These are phyloP conservation scores for Vireo altiloquus DNA, from an alignment of 2,113 vertebrate species.

Conservation along the genomic window DNA sequence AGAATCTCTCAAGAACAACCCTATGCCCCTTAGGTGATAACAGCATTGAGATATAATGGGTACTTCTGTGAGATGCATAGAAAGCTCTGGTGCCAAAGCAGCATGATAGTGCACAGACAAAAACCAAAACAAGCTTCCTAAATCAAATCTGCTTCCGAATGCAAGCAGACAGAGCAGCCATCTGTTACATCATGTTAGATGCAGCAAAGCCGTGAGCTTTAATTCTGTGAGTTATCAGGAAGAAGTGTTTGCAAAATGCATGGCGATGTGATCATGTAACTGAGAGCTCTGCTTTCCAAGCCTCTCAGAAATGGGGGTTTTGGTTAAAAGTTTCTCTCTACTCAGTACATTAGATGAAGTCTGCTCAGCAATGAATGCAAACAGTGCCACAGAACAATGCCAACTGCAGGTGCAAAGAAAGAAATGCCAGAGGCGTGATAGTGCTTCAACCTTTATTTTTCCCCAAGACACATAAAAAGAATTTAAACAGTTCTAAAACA, in stretches of 20 bases:
- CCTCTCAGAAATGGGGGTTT: background rate
- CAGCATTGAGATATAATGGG: background rate
- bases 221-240: background rate
- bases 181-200: rapidly evolving
- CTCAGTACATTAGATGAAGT: background rate
- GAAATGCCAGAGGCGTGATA: background rate
- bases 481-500: background rate
- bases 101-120: too few relatives aligned
- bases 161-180: background rate
- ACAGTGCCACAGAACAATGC: background rate
- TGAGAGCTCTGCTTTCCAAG: background rate
- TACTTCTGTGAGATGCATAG: background rate
- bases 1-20: background rate
- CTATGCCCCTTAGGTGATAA: background rate
- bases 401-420: constrained; percentile 28
- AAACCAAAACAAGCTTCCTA: background rate
- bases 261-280: background rate
- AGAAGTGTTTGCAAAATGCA: background rate
- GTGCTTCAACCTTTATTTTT: constrained; percentile 51
- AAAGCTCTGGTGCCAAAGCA: background rate
- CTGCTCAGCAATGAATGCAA: background rate
- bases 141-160: background rate
- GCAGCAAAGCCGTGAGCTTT: background rate
- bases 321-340: background rate
- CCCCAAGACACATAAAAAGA: background rate